Evolutionary conservation across 2,113 vertebrate species (phyloP).

Genomic region (Pygathrix nemaeus): DNA sequence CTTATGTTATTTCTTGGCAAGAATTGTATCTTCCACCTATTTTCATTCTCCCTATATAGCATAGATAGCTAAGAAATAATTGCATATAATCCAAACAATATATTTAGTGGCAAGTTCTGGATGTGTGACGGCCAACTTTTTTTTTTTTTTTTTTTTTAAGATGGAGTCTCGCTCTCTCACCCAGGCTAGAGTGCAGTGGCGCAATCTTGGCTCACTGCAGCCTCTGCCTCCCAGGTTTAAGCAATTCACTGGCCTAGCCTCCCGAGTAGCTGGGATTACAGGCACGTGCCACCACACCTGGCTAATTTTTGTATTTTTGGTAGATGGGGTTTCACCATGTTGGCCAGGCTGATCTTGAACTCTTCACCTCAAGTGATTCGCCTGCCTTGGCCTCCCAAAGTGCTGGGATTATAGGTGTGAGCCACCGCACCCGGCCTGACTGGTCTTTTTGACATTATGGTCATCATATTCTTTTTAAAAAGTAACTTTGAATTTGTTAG

Average conservation of each 20-base stretch:
- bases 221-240: background rate
- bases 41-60: background rate
- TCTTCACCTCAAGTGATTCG: too few species aligned
- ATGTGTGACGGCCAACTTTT: background rate
- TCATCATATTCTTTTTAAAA: background rate
- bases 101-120: background rate
- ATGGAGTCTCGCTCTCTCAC: background rate
- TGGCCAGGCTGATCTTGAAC: too few species aligned
- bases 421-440: too few species aligned
- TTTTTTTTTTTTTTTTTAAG: background rate
- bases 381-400: too few species aligned
- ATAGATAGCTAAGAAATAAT: background rate
- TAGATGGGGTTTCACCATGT: too few species aligned
- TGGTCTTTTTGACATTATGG: background rate
- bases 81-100: background rate
- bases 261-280: too few species aligned
- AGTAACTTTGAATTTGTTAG: constrained; percentile 1
- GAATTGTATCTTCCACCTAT: background rate
- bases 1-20: constrained; percentile 1
- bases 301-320: too few species aligned
- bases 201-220: background rate
- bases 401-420: too few species aligned
- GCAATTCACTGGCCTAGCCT: too few species aligned
- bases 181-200: background rate
- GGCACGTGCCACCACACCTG: too few species aligned